phyloP scores from a whole-genome alignment of 37 sponge, comb jelly and placozoan species.

The Bolinopsis microptera region DNA sequence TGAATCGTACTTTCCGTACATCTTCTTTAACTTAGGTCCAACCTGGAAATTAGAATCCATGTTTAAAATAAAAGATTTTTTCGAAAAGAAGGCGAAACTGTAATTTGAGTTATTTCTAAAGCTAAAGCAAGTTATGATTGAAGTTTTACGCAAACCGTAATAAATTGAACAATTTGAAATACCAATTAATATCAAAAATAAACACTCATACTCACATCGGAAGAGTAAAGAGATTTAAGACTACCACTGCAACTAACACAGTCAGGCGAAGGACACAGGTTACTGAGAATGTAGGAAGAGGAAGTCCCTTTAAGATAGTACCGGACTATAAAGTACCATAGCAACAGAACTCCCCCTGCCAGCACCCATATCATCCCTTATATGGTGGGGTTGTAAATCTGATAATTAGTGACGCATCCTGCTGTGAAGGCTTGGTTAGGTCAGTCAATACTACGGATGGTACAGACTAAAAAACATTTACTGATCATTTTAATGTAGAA shows the following conservation, averaged over 20 bases:
- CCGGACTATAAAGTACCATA: slow-evolving; percentile 10
- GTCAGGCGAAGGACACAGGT: not conserved
- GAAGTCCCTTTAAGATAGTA: not conserved
- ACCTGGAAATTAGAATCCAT: too few species aligned
- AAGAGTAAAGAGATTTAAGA: not conserved
- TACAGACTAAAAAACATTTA: too few species aligned
- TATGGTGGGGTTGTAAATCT: too few species aligned
- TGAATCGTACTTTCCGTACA: not conserved
- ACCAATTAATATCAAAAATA: too few species aligned
- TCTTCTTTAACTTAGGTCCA: not conserved
- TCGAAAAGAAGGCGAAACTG: too few species aligned
- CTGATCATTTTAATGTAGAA: too few species aligned
- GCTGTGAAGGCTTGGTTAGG: not conserved
- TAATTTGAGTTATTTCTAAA: too few species aligned
- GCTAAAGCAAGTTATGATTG: too few species aligned
- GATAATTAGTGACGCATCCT: not conserved
- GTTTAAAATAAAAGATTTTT: too few species aligned
- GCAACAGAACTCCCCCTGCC: not conserved
- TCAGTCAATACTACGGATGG: too few species aligned
- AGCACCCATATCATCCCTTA: slow-evolving; percentile 52
- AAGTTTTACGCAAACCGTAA: too few species aligned
- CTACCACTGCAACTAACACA: not conserved
- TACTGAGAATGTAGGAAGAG: not conserved
- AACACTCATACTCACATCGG: not conserved
- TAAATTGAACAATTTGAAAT: too few species aligned